These are phyloP conservation scores for Sylvilagus bachmani DNA, from an alignment of 2,113 vertebrate species.

Conservation along the genomic window DNA sequence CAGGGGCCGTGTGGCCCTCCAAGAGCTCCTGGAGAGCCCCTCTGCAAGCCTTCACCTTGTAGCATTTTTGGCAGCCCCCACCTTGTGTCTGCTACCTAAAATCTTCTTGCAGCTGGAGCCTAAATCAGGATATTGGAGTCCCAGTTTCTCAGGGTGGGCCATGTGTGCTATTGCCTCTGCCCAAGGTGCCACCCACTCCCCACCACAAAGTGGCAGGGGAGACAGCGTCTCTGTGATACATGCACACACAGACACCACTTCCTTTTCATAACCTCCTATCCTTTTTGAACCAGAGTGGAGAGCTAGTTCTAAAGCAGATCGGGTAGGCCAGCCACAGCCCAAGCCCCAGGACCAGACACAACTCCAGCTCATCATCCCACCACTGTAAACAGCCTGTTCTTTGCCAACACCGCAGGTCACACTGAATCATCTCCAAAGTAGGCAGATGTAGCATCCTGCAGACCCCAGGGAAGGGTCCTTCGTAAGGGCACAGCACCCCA, in stretches of 20 bases:
- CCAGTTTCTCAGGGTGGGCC: not conserved
- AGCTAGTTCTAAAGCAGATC: not conserved
- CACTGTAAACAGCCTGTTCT: accelerated
- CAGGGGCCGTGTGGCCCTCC: not conserved
- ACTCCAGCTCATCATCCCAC: not conserved
- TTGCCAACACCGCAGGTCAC: not conserved
- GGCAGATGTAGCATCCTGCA: not conserved
- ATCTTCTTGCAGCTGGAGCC: not conserved
- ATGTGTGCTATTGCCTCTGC: not conserved
- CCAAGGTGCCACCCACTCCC: not conserved
- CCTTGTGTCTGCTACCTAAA: not conserved
- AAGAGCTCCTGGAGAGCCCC: not conserved
- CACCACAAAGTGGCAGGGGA: not conserved
- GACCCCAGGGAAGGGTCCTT: not conserved
- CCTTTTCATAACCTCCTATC: not conserved
- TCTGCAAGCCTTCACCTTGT: not conserved
- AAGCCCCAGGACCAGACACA: not conserved
- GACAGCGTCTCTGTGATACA: accelerated
- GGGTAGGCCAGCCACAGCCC: not conserved
- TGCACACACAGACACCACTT: not conserved
- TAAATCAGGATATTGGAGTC: too few relatives aligned
- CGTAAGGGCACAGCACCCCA: too few relatives aligned
- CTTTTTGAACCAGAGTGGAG: not conserved
- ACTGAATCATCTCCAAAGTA: not conserved
- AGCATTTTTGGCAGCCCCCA: not conserved